These are phyloP conservation scores for Tachuris rubrigastra DNA, from an alignment of 2,113 vertebrate species.

Conservation along the genomic window DNA sequence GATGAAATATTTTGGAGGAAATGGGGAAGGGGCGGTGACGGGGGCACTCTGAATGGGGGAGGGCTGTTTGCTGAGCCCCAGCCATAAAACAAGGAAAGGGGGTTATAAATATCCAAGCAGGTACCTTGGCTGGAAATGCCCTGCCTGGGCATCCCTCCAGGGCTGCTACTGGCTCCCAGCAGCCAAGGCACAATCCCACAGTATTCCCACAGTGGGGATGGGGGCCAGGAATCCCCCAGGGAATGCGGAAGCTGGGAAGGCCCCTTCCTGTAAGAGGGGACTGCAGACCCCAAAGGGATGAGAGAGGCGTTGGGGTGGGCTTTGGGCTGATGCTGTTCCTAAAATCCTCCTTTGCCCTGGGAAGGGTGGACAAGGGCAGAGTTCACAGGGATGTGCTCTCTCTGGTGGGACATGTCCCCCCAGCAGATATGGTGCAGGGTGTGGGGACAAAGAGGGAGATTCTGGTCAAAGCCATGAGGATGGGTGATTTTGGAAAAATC, in stretches of 20 bases:
- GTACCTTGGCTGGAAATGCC: conserved; percentile 55
- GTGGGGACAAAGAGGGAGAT: not conserved
- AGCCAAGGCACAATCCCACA: not conserved
- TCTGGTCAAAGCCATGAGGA: not conserved
- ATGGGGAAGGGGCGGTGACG: conserved; percentile 25
- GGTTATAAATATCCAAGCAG: conserved; percentile 62
- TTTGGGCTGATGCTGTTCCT: not conserved
- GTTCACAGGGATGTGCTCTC: not conserved
- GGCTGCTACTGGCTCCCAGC: not conserved
- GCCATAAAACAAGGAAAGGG: conserved; percentile 36
- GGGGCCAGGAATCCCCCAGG: not conserved
- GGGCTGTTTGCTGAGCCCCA: conserved; percentile 1
- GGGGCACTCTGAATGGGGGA: not conserved
- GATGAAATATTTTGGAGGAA: conserved; percentile 66
- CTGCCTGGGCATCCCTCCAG: not conserved
- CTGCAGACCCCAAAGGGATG: not conserved
- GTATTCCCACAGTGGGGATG: not conserved
- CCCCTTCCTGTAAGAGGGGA: not conserved
- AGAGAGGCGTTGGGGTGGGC: rapidly evolving
- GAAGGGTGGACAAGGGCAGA: not conserved
- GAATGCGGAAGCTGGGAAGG: rapidly evolving
- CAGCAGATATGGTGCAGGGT: rapidly evolving
- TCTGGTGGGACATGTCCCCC: not conserved
- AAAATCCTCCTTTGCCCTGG: not conserved
- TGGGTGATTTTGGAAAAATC: rapidly evolving